Conservation (phyloP, 2,888 invertebrate genomes). For the Euphydryas editha region DNA sequence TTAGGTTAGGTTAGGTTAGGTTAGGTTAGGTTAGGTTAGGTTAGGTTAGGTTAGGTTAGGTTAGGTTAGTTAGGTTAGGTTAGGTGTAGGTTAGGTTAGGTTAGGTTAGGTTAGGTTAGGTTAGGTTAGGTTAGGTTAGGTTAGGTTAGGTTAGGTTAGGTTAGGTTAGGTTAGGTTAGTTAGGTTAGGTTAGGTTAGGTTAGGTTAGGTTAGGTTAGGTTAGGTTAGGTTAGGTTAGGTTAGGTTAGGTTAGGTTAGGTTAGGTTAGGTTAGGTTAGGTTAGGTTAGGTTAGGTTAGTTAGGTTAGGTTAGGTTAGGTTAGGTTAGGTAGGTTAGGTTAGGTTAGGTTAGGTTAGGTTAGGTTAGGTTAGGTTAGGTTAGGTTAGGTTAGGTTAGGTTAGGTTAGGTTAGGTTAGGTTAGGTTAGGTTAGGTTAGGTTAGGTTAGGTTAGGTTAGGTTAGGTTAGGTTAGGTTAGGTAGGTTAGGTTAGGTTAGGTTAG, state of each 20-base stretch:
- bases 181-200: conserved; percentile 50
- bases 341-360: conserved; percentile 15
- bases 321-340: too few species aligned
- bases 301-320: conserved; percentile 41
- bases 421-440: conserved; percentile 45
- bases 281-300: conserved; percentile 44
- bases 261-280: conserved; percentile 48
- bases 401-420: conserved; percentile 45
- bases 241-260: conserved; percentile 49
- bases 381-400: conserved; percentile 38
- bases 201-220: conserved; percentile 48
- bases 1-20: conserved; percentile 46
- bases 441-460: too few species aligned
- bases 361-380: conserved; percentile 38
- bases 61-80: conserved; percentile 39
- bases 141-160: conserved; percentile 47
- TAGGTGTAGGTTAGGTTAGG: too few species aligned
- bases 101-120: conserved; percentile 29
- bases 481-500: too few species aligned
- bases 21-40: conserved; percentile 46
- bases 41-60: conserved; percentile 46
- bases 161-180: conserved; percentile 48
- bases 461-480: too few species aligned
- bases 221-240: conserved; percentile 48
- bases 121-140: conserved; percentile 48